Conservation (phyloP, 2,888 invertebrate species). For the Tipula lateralis region DNA sequence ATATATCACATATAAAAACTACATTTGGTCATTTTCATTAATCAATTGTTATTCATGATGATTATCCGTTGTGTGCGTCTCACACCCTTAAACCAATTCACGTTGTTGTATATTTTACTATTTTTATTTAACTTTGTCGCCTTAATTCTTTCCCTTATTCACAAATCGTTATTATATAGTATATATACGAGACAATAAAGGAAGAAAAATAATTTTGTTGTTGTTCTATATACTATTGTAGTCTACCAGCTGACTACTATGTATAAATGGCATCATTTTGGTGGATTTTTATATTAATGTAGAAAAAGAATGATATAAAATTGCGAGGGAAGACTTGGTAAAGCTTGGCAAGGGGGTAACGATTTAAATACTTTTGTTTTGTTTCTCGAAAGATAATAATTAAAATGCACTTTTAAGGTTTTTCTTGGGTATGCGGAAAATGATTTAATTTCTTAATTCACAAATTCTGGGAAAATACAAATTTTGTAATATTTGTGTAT, state of each 20-base stretch:
- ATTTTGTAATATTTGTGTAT: background rate
- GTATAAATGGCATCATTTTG: background rate
- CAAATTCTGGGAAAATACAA: background rate
- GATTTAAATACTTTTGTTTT: background rate
- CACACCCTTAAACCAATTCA: background rate
- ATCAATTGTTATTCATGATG: background rate
- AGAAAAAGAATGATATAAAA: background rate
- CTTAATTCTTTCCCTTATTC: conserved; percentile 19
- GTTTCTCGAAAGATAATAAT: background rate
- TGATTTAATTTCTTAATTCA: conserved; percentile 6
- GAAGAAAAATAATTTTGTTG: background rate
- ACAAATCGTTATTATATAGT: background rate
- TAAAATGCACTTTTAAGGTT: background rate
- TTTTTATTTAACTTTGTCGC: conserved; percentile 20
- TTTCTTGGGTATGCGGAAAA: background rate
- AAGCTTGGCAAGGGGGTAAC: background rate
- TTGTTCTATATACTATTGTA: background rate
- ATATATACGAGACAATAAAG: conserved; percentile 12
- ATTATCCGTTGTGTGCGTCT: background rate
- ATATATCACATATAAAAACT: background rate
- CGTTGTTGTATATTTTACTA: background rate
- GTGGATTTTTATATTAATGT: background rate
- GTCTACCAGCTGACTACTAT: conserved; percentile 2
- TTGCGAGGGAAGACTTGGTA: background rate
- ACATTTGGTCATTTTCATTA: background rate